phyloP scores from a whole-genome alignment of 2,797 vertebrate species.

The Meda fulgida region DNA sequence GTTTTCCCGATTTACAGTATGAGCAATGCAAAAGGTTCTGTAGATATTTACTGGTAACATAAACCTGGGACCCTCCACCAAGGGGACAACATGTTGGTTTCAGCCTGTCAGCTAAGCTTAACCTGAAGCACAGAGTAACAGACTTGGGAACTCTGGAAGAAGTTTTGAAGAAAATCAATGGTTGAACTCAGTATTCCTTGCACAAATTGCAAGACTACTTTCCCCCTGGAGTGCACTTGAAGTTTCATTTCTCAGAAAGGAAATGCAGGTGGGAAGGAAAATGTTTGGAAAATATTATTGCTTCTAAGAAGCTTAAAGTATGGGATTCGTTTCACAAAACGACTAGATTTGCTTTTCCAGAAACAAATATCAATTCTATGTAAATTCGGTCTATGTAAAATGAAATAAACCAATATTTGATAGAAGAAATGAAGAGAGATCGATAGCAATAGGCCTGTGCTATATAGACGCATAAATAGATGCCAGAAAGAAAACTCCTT shows the following conservation, averaged over 20 bases:
- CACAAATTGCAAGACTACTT: conserved; percentile 34
- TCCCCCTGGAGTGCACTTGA: conserved; percentile 37
- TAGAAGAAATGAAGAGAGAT: conserved; percentile 1
- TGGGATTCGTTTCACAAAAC: conserved; percentile 20
- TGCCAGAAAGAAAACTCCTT: background rate
- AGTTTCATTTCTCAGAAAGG: conserved; percentile 29
- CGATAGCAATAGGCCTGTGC: background rate
- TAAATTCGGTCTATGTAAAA: background rate
- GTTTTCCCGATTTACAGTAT: background rate
- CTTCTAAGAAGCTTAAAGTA: conserved; percentile 1
- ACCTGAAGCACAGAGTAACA: conserved; percentile 49
- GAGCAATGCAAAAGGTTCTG: background rate
- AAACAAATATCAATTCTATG: background rate
- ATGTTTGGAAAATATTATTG: conserved; percentile 9
- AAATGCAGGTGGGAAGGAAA: conserved; percentile 13
- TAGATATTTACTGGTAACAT: background rate
- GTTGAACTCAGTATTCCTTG: conserved; percentile 41
- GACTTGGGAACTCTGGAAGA: conserved; percentile 27
- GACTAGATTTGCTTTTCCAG: conserved; percentile 1
- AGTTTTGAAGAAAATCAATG: conserved; percentile 50
- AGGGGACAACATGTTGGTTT: conserved; percentile 40
- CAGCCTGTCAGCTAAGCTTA: conserved; percentile 49
- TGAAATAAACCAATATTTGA: background rate
- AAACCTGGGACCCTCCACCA: conserved; percentile 5
- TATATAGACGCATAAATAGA: background rate